Percentiles rank a stretch among this genome's conserved stretches.
phyloP scores from a whole-genome alignment of 2,888 invertebrate species.

The Nomada fabriciana region DNA sequence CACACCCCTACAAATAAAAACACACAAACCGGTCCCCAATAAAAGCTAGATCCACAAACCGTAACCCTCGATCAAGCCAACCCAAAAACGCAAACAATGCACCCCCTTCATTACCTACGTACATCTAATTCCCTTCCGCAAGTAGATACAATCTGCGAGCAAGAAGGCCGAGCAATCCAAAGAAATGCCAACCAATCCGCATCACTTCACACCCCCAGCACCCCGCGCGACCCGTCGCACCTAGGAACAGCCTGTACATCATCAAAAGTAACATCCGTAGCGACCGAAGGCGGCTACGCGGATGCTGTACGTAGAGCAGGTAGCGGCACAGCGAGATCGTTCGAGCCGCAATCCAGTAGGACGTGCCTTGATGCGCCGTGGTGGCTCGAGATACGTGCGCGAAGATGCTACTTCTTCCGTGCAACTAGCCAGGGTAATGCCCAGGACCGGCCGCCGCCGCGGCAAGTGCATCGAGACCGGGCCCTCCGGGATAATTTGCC shows the following conservation, averaged over 20 bases:
- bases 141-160: no score
- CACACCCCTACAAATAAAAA: no score
- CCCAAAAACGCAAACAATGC: no score
- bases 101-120: no score
- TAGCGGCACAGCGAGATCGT: constrained; percentile 73
- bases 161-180: no score
- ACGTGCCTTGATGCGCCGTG: constrained; percentile 83
- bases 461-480: constrained; percentile 81
- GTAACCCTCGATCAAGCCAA: no score
- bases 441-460: constrained; percentile 65
- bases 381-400: constrained; percentile 83
- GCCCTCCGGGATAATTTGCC: constrained; percentile 79
- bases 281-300: neutral
- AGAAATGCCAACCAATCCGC: no score
- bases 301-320: constrained; percentile 69
- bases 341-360: constrained; percentile 83
- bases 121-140: no score
- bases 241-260: neutral
- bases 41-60: no score
- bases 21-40: no score
- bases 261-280: neutral
- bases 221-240: no score
- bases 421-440: constrained; percentile 75
- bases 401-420: constrained; percentile 83
- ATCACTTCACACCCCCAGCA: no score